A percentile compares a stretch with the other conserved stretches of the same genome.
Evolutionary conservation across 2,797 vertebrate species (phyloP).

Genomic region (Denticeps clupeoides): DNA sequence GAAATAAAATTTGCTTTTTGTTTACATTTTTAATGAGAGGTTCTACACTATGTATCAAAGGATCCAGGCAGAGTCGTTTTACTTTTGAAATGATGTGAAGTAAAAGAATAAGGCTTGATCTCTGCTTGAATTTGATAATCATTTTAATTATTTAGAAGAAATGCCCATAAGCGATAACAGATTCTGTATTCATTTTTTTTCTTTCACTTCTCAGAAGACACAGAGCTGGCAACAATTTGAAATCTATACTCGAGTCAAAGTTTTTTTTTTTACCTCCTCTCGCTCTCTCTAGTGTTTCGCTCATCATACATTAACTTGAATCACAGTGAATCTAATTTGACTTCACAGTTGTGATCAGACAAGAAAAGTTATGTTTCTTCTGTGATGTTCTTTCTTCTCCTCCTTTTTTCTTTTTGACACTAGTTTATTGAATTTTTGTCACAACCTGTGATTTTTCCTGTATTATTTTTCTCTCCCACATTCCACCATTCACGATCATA

Average conservation of each 20-base stretch:
- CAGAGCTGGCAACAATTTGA: constrained; percentile 11
- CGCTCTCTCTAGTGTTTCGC: neutral
- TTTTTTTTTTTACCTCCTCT: neutral
- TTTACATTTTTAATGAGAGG: constrained; percentile 17
- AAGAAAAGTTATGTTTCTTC: neutral
- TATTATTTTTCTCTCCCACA: too few relatives aligned
- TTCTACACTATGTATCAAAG: constrained; percentile 24
- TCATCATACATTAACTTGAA: constrained; percentile 3
- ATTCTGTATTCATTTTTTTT: constrained; percentile 16
- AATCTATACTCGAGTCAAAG: constrained; percentile 9
- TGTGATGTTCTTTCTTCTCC: too few relatives aligned
- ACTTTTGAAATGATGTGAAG: constrained; percentile 29
- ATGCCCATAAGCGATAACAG: constrained; percentile 21
- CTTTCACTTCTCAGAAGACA: constrained; percentile 14
- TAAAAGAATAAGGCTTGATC: constrained; percentile 26
- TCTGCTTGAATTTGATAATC: constrained; percentile 30
- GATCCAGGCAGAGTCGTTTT: constrained; percentile 14
- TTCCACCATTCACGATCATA: too few relatives aligned
- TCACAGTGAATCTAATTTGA: constrained; percentile 1
- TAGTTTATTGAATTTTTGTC: neutral
- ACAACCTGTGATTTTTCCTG: too few relatives aligned
- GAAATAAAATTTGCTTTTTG: constrained; percentile 7
- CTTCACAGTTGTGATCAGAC: neutral
- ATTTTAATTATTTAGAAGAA: constrained; percentile 31
- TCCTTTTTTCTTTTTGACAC: neutral